Base-by-base conservation (phyloP, 2,888 invertebrate species). In the Erebia palarica region DNA sequence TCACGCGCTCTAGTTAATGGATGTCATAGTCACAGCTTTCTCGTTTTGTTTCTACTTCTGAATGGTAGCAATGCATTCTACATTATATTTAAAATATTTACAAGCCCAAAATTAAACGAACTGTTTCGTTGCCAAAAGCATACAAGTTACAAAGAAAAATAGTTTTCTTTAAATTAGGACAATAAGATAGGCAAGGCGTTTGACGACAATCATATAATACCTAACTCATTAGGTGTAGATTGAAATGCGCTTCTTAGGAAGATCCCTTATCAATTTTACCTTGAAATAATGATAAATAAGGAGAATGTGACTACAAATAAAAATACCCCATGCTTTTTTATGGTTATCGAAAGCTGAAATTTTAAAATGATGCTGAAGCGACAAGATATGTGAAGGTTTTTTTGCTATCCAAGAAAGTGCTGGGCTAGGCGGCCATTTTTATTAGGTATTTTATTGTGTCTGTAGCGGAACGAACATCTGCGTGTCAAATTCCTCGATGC, bases 401-500 rank as follows among this genome's bases (percentile, higher is more conserved):
- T 60, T 66, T 66, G 42, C 9, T 11, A 27, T 53, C 55, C 16
- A 67, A 47, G 69, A 73, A 71, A 73, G 73, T 71, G 78, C 76
- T 82, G 77, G 82, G 78, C 76, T 82, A 76, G 82, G 81, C 81
- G 83, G 59, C 67, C 66, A 66, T 86, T 83, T 87, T 89, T 86
- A 87, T 88, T 89, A 87, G 86, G 88, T 86, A 89, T 90, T 89
- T 90, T 88, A 90, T 88, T 84, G 82, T 86, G 84, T 85, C 84
- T 77, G 80, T 83, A 84, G 82, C 86, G 86, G 87, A 87, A 88
- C 86, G 87, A 86, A 89, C 92, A 92, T 92, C 92, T 93, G 92
- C 92, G 91, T 90, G 91, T 92, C 91, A 87, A 92, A 93, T 93
- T 92, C 92, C 92, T 88, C 78, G 78, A 81, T 83, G 91, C 90